Evolutionary conservation across 2,888 invertebrate genomes (phyloP), one percentile per base, ranked within the genome.

Genomic region (Luperina nickerlii): DNA sequence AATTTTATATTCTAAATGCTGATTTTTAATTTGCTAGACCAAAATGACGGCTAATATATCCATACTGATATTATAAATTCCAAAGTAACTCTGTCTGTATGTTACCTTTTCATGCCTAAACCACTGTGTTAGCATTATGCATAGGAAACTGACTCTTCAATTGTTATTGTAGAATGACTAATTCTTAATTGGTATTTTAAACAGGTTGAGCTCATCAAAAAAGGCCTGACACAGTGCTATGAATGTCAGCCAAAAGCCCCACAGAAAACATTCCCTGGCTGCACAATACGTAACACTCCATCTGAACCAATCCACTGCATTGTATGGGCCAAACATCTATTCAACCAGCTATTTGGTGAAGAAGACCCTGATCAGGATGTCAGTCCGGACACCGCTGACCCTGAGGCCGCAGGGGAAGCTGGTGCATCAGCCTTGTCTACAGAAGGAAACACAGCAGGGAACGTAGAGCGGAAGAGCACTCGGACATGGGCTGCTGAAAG

Each of bases 231-330:
- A 3, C 99, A 99, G 92, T 99, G 99, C 94, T 99, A 99, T 91
- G 99, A 99, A 94, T 99, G 99, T 94, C 98, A 98, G 76, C 99
- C 99, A 0, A 99, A 99, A 95, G 98, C 98, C 13, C 97, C 98
- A 32, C 99, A 99, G 92, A 99, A 99, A 94, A 98, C 98, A 11
- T 99, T 98, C 96, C 99, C 99, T 0, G 99, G 99, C 0, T 99
- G 99, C 94, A 99, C 99, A 2, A 99, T 99, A 89, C 97, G 99
- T 66, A 99, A 99, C 94, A 99, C 99, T 0, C 99, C 99, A 0
- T 99, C 99, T 0, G 99, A 99, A 94, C 99, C 99, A 0, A 99
- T 99, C 89, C 99, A 99, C 95, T 99, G 99, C 94, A 99, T 99
- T 88, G 99, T 99, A 38, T 99, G 99, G 99, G 99, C 99, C 0